phyloP scores from a whole-genome alignment of 2,888 invertebrate species.

The Limenitis camilla region DNA sequence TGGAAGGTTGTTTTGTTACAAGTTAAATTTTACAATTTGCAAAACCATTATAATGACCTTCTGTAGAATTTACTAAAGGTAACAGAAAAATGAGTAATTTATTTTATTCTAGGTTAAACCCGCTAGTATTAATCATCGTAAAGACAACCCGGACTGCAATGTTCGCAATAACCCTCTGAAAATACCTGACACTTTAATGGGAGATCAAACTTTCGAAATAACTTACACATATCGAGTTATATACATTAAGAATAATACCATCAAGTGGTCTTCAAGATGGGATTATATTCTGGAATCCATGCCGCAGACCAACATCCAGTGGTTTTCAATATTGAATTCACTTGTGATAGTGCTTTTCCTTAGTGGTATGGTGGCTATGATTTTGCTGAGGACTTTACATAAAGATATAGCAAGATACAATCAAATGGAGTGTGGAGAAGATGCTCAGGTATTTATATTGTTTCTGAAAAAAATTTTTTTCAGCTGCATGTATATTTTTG shows the following conservation, averaged over 20 bases:
- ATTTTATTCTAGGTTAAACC: slow-evolving; percentile 52
- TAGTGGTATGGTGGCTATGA: slow-evolving; percentile 99
- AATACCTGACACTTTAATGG: slow-evolving; percentile 76
- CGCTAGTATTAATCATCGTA: slow-evolving; percentile 72
- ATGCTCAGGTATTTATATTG: slow-evolving; percentile 83
- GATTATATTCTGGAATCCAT: slow-evolving; percentile 99
- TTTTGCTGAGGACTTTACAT: slow-evolving; percentile 94
- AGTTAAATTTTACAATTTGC: too few relatives aligned
- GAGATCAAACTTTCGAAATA: slow-evolving; percentile 75
- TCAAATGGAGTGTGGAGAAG: slow-evolving; percentile 91
- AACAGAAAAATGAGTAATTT: neutral
- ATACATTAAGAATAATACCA: slow-evolving; percentile 85
- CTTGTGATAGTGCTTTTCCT: slow-evolving; percentile 97
- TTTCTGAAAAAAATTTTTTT: too few relatives aligned
- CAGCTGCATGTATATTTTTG: too few relatives aligned
- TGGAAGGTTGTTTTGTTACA: too few relatives aligned
- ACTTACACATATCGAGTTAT: slow-evolving; percentile 91
- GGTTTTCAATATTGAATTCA: slow-evolving; percentile 99
- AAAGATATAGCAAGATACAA: slow-evolving; percentile 99
- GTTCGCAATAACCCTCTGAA: slow-evolving; percentile 77
- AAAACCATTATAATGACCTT: too few relatives aligned
- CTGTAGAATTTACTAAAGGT: too few relatives aligned
- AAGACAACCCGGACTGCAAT: slow-evolving; percentile 64
- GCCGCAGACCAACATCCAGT: slow-evolving; percentile 98
- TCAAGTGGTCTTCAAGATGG: slow-evolving; percentile 99